A percentile compares a stretch with the other conserved stretches of the same genome.
Evolutionary conservation across 23 tunicate species (phyloP).

Genomic region (Halocynthia aurantium): DNA sequence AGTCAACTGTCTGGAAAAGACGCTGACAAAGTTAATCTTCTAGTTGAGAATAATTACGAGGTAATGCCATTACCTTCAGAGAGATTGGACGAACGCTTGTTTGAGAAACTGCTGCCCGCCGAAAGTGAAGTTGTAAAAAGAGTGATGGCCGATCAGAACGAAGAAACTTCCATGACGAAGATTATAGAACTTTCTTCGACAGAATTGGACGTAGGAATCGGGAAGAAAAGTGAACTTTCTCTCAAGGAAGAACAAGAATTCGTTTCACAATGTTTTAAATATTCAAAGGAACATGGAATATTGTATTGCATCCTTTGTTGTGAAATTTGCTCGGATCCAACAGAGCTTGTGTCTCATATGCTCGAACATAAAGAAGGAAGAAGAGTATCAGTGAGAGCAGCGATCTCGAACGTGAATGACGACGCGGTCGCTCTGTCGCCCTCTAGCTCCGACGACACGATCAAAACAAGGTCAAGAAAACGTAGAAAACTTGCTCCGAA

Average conservation of each 20-base stretch:
- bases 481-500: not conserved
- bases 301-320: slow-evolving; percentile 21
- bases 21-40: not conserved
- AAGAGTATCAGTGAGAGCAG: slow-evolving; percentile 18
- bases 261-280: slow-evolving; percentile 1
- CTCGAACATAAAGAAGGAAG: slow-evolving; percentile 8
- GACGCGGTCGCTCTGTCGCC: too few relatives aligned
- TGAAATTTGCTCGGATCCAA: not conserved
- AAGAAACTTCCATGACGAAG: not conserved
- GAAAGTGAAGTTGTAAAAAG: not conserved
- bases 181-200: not conserved
- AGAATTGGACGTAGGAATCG: not conserved
- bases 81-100: slow-evolving; percentile 2
- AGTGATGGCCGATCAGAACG: not conserved
- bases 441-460: too few relatives aligned
- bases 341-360: slow-evolving; percentile 16
- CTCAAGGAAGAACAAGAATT: not conserved
- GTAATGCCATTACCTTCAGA: not conserved
- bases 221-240: not conserved
- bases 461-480: too few relatives aligned
- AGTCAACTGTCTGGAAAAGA: not conserved
- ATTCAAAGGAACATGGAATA: slow-evolving; percentile 20
- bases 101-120: not conserved
- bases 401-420: not conserved
- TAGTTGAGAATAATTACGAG: too few relatives aligned